Conservation (phyloP, 2,888 invertebrate species). For the Polydrusus pterygomalis region DNA sequence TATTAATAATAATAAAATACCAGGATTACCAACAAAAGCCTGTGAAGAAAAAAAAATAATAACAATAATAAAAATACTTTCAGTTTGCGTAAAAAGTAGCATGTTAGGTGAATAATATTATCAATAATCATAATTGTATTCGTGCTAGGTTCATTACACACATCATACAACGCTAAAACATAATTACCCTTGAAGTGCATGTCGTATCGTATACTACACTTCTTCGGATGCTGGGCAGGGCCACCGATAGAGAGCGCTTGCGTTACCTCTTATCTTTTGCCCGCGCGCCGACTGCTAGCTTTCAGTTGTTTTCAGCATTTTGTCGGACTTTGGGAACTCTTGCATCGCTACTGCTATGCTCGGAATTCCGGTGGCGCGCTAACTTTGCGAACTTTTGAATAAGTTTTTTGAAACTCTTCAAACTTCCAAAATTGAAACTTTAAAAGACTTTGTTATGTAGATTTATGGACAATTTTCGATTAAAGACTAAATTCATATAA, state of each 20-base stretch:
- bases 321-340: slow-evolving; percentile 38
- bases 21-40: too few species aligned
- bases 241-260: slow-evolving; percentile 47
- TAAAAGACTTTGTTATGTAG: slow-evolving; percentile 2
- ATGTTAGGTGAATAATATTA: too few species aligned
- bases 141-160: slow-evolving; percentile 40
- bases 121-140: slow-evolving; percentile 11
- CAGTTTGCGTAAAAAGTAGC: too few species aligned
- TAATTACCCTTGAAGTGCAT: slow-evolving; percentile 47
- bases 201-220: slow-evolving; percentile 29
- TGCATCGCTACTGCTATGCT: slow-evolving; percentile 35
- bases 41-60: too few species aligned
- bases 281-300: slow-evolving; percentile 48
- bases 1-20: too few species aligned
- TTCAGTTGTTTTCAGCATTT: slow-evolving; percentile 53
- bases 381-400: slow-evolving; percentile 48
- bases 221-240: slow-evolving; percentile 52
- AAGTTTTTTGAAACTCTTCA: slow-evolving; percentile 22
- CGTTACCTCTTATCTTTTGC: slow-evolving; percentile 50
- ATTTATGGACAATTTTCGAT: slow-evolving; percentile 12
- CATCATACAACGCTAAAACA: slow-evolving; percentile 36
- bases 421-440: background rate
- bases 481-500: background rate
- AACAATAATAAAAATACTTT: too few species aligned
- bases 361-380: slow-evolving; percentile 37